These are phyloP conservation scores for Smutsia gigantea DNA, from an alignment of 2,797 vertebrate species.

Conservation along the genomic window DNA sequence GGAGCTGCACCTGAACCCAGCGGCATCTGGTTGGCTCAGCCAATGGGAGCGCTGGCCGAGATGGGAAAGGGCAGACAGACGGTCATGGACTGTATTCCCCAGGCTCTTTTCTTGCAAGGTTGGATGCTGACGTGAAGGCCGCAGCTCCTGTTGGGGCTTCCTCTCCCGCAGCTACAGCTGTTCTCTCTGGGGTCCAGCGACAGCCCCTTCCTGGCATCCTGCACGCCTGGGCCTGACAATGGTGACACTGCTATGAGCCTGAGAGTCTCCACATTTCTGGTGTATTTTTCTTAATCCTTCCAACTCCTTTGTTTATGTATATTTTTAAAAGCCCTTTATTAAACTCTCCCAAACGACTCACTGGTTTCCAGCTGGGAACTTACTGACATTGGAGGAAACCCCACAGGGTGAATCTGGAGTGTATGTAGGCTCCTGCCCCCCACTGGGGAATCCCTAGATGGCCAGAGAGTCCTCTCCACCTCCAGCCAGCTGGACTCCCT, in stretches of 20 bases:
- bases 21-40: neutral
- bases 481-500: neutral
- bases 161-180: neutral
- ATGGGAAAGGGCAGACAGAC: too few relatives aligned
- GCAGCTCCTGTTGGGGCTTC: neutral
- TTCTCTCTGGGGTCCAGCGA: neutral
- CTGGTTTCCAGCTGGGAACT: neutral
- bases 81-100: neutral
- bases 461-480: neutral
- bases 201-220: too few relatives aligned
- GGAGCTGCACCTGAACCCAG: neutral
- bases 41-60: neutral
- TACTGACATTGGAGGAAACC: neutral
- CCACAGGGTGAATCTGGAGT: neutral
- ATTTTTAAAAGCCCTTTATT: neutral
- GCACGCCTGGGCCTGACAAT: neutral
- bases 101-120: neutral
- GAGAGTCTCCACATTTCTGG: neutral
- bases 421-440: neutral
- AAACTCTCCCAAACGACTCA: neutral
- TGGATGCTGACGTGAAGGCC: neutral
- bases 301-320: neutral
- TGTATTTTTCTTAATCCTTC: neutral
- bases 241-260: too few relatives aligned
- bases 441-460: neutral